These are phyloP conservation scores for Aricia agestis DNA, from an alignment of 1,140 invertebrate species.

Conservation along the genomic window DNA sequence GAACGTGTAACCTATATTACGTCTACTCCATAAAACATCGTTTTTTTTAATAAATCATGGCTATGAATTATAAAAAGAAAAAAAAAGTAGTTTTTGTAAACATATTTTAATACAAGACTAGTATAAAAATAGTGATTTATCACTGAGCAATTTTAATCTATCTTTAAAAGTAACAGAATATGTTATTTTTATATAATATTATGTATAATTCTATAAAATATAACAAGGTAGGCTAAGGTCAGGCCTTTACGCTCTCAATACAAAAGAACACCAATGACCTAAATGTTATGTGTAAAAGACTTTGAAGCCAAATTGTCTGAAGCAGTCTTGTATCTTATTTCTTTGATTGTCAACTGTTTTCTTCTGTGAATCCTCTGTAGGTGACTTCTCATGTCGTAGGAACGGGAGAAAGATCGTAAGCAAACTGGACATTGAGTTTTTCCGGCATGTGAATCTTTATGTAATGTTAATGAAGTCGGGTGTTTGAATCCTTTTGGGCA, in stretches of 20 bases:
- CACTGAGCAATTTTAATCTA: conserved; percentile 64
- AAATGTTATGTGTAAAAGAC: conserved; percentile 61
- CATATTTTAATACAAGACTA: conserved; percentile 52
- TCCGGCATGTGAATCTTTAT: conserved; percentile 86
- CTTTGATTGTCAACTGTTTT: conserved; percentile 69
- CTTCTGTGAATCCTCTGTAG: conserved; percentile 78
- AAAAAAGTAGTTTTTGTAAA: conserved; percentile 21
- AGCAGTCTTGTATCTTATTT: conserved; percentile 64
- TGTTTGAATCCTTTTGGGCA: conserved; percentile 87
- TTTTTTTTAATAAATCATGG: no score
- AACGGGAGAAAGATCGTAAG: conserved; percentile 78
- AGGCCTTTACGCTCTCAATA: conserved; percentile 41
- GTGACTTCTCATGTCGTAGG: conserved; percentile 80
- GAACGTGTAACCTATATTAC: no score
- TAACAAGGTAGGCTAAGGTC: conserved; percentile 19
- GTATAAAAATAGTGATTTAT: conserved; percentile 68
- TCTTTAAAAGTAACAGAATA: conserved; percentile 33
- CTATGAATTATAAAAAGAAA: conserved; percentile 1
- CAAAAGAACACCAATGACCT: conserved; percentile 35
- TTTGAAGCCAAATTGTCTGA: conserved; percentile 57
- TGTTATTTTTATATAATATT: not conserved
- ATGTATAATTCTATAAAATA: conserved; percentile 14
- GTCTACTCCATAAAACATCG: no score
- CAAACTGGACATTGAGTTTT: conserved; percentile 82
- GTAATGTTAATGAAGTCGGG: conserved; percentile 84